These are phyloP conservation scores for Rhopalosiphum maidis DNA, from an alignment of 1,140 invertebrate genomes.

Conservation along the genomic window DNA sequence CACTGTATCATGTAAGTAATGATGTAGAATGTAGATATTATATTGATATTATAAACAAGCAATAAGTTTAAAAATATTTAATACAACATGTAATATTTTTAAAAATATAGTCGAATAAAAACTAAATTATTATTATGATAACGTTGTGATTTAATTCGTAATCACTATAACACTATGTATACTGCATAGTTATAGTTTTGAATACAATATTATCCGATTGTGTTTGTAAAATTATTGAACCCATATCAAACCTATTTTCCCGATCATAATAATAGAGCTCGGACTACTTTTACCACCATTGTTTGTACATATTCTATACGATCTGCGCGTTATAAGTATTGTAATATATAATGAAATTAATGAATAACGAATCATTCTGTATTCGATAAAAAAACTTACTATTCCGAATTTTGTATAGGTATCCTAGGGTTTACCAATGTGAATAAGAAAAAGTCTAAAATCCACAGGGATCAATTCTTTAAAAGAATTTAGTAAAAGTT, in stretches of 20 bases:
- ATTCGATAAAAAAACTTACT: not conserved
- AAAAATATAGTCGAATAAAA: not conserved
- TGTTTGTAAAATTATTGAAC: slow-evolving; percentile 2
- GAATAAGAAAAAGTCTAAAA: not conserved
- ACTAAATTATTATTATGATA: not conserved
- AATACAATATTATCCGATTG: not conserved
- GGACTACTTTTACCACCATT: slow-evolving; percentile 1
- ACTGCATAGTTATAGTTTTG: not conserved
- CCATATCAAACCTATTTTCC: not conserved
- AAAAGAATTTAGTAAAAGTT: not conserved
- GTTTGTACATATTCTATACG: not conserved
- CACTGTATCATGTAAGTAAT: too few relatives aligned
- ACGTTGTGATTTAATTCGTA: not conserved
- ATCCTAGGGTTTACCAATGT: not conserved
- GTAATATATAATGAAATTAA: not conserved
- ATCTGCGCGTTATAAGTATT: not conserved
- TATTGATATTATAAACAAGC: not conserved
- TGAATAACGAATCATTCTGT: not conserved
- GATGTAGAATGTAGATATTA: too few relatives aligned
- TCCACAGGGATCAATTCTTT: not conserved
- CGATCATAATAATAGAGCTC: not conserved
- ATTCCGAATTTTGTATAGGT: not conserved
- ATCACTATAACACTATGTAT: not conserved
- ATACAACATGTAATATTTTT: not conserved
- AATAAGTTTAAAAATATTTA: not conserved